Conservation (phyloP, 2,888 invertebrate genomes). For the Nemoura dubitans region DNA sequence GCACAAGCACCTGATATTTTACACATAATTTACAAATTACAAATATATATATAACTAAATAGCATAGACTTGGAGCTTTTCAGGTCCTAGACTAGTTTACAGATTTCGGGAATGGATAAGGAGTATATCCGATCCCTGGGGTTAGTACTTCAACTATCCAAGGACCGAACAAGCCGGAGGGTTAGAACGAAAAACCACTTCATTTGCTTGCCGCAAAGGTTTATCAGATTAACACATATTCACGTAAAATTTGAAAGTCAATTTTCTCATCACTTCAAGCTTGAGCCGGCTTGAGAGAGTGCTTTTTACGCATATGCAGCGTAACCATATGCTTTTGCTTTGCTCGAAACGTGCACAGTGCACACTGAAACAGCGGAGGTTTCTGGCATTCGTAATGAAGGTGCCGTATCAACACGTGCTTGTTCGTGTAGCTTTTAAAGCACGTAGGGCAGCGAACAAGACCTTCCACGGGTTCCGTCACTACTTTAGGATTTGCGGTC, state of each 20-base stretch:
- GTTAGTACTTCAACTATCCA: neutral
- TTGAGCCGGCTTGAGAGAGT: neutral
- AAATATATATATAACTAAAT: too few species aligned
- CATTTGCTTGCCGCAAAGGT: neutral
- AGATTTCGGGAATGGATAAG: neutral
- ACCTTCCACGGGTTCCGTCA: neutral
- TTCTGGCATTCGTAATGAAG: slow-evolving; percentile 68
- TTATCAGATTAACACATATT: neutral
- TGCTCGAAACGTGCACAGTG: slow-evolving; percentile 61
- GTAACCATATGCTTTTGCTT: slow-evolving; percentile 59
- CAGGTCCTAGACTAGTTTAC: neutral
- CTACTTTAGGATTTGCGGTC: neutral
- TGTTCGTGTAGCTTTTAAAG: slow-evolving; percentile 77
- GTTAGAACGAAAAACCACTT: neutral
- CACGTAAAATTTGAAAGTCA: too few species aligned
- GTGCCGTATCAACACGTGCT: slow-evolving; percentile 77
- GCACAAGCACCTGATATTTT: too few species aligned
- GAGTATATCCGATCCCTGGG: neutral
- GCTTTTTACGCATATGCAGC: slow-evolving; percentile 52
- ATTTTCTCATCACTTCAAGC: neutral
- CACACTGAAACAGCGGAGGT: slow-evolving; percentile 66
- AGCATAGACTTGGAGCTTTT: neutral
- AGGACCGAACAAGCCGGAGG: neutral
- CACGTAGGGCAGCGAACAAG: slow-evolving; percentile 67
- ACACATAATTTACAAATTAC: too few species aligned